phyloP scores from a whole-genome alignment of 2,113 vertebrate species.

The Seriola aureovittata region DNA sequence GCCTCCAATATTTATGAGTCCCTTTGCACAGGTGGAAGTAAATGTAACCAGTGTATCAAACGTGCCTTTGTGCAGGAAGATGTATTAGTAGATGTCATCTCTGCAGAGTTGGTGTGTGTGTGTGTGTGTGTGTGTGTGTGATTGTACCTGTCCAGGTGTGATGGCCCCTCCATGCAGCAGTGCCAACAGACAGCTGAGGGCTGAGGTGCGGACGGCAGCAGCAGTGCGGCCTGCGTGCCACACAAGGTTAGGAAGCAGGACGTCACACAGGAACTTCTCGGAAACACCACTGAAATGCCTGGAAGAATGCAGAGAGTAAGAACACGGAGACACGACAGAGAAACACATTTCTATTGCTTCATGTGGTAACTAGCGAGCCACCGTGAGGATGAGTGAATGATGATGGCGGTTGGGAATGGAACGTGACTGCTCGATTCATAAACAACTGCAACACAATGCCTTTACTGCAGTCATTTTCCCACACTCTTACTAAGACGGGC shows the following conservation, averaged over 20 bases:
- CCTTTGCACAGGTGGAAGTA: slow-evolving; percentile 12
- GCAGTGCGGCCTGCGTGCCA: slow-evolving; percentile 93
- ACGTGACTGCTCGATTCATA: neutral
- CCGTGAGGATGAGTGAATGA: neutral
- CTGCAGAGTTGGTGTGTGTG: neutral
- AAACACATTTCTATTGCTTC: neutral
- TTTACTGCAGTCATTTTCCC: slow-evolving; percentile 43
- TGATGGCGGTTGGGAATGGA: slow-evolving; percentile 2
- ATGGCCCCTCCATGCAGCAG: slow-evolving; percentile 85
- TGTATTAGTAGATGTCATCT: neutral
- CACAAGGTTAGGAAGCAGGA: slow-evolving; percentile 93
- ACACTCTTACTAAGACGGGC: slow-evolving; percentile 27
- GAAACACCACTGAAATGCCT: slow-evolving; percentile 88
- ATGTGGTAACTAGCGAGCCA: neutral
- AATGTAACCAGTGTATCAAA: slow-evolving; percentile 12
- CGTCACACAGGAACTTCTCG: slow-evolving; percentile 86
- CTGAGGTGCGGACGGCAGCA: slow-evolving; percentile 90
- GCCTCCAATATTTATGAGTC: slow-evolving; percentile 13
- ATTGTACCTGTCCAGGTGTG: slow-evolving; percentile 86
- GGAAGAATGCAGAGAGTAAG: slow-evolving; percentile 30
- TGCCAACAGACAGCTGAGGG: slow-evolving; percentile 93
- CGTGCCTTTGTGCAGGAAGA: neutral
- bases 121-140: neutral
- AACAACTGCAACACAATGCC: slow-evolving; percentile 6
- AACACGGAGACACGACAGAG: neutral